These are phyloP conservation scores for Anthopleura xanthogrammica DNA, from an alignment of 92 coral and sea anemone genomes.

Conservation along the genomic window DNA sequence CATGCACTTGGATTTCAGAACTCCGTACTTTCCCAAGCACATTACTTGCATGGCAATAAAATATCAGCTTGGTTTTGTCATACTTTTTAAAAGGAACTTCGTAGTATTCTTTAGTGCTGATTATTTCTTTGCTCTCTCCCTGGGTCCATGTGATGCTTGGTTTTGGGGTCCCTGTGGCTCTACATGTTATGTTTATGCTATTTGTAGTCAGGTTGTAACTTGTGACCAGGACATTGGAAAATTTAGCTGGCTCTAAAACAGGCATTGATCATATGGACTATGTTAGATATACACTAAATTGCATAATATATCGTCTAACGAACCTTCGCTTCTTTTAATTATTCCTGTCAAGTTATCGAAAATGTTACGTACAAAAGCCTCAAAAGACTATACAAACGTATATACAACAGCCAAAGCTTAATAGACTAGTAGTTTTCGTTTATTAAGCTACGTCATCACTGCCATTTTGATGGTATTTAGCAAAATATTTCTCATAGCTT, in stretches of 20 bases:
- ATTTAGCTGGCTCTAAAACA: neutral
- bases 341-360: no score
- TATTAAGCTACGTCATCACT: no score
- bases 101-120: neutral
- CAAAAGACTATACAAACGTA: no score
- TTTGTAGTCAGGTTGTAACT: neutral
- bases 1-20: neutral
- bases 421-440: no score
- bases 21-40: neutral
- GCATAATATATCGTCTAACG: no score
- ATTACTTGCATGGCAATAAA: neutral
- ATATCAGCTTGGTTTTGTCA: neutral
- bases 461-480: no score
- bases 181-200: constrained; percentile 19
- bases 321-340: no score
- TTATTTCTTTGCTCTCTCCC: neutral
- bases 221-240: neutral
- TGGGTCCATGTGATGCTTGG: constrained; percentile 40
- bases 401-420: no score
- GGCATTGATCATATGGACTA: no score
- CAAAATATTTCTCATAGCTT: no score
- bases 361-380: no score
- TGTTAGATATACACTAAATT: no score
- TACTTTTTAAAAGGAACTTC: neutral
- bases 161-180: constrained; percentile 47